phyloP scores from a whole-genome alignment of 2,113 vertebrate species.

The Danionella cerebrum region DNA sequence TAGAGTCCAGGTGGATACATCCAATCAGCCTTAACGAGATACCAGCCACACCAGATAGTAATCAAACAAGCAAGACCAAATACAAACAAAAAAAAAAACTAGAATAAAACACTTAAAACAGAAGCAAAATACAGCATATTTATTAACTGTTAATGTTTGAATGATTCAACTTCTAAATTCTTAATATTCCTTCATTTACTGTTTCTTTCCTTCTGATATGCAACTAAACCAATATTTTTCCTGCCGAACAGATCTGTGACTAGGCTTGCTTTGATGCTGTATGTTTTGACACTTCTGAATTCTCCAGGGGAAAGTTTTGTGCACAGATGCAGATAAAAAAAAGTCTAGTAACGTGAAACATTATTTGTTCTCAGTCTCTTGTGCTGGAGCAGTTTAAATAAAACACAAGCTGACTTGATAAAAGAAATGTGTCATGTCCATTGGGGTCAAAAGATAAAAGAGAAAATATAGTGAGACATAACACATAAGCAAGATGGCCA shows the following conservation, averaged over 20 bases:
- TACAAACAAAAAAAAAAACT: no score
- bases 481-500: neutral
- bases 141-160: no score
- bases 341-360: neutral
- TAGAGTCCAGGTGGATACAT: no score
- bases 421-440: constrained; percentile 45
- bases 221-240: neutral
- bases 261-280: constrained; percentile 8
- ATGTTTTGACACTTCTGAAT: neutral
- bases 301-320: neutral
- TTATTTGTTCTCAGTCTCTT: neutral
- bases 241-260: neutral
- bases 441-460: constrained; percentile 2
- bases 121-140: no score
- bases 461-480: neutral
- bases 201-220: constrained; percentile 30
- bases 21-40: no score
- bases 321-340: no score
- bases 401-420: constrained; percentile 41
- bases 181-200: constrained; percentile 6
- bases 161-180: constrained; percentile 1
- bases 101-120: no score
- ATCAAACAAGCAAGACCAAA: no score
- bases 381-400: constrained; percentile 31
- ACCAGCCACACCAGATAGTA: no score